Percentiles rank a stretch among this genome's conserved stretches.
These are phyloP conservation scores for Epinephelus lanceolatus DNA, from an alignment of 2,113 vertebrate species.

Conservation along the genomic window DNA sequence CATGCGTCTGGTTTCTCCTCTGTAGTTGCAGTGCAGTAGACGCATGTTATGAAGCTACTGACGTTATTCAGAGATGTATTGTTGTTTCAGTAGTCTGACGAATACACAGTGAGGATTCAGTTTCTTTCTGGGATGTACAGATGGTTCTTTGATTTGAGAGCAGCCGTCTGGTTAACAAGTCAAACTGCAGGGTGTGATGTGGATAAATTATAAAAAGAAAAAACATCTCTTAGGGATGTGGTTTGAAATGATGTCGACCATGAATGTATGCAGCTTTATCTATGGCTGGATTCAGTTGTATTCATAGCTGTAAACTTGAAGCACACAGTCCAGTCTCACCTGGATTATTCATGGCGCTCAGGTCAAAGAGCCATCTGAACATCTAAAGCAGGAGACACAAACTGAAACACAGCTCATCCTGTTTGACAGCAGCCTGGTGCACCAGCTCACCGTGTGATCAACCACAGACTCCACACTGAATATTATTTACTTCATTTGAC, in stretches of 20 bases:
- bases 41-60: neutral
- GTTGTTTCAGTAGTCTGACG: neutral
- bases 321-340: neutral
- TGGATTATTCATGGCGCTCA: neutral
- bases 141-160: slow-evolving; percentile 45
- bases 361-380: slow-evolving; percentile 16
- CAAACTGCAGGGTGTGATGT: slow-evolving; percentile 1
- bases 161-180: slow-evolving; percentile 3
- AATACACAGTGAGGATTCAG: neutral
- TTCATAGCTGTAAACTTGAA: neutral
- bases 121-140: slow-evolving; percentile 4
- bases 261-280: neutral
- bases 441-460: neutral
- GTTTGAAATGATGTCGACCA: neutral
- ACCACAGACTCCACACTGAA: neutral
- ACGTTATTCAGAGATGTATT: neutral
- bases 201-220: neutral
- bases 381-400: no score
- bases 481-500: neutral
- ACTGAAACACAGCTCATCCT: neutral
- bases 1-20: slow-evolving; percentile 14
- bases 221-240: neutral
- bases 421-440: neutral
- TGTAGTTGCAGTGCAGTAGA: slow-evolving; percentile 17
- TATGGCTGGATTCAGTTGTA: neutral